These are phyloP conservation scores for Campoletis raptor DNA, from an alignment of 2,888 invertebrate genomes.

Conservation along the genomic window DNA sequence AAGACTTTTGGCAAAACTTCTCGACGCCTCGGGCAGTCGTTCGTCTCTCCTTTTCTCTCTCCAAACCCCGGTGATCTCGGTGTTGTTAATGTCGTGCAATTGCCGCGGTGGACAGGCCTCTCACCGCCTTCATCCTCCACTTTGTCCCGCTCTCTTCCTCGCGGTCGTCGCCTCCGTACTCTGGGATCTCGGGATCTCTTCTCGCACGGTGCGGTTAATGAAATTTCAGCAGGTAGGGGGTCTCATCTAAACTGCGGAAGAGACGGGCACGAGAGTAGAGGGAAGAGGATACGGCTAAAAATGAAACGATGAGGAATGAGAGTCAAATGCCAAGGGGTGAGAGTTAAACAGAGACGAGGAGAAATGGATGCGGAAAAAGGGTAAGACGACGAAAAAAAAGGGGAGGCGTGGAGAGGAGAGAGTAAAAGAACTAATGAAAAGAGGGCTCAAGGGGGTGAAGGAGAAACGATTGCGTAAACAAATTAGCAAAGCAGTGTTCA, in stretches of 20 bases:
- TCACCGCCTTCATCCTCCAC: constrained; percentile 50
- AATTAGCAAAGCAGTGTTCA: constrained; percentile 72
- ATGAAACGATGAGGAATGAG: constrained; percentile 50
- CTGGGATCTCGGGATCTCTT: constrained; percentile 17
- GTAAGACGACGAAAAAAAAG: constrained; percentile 4
- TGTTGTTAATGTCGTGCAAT: constrained; percentile 67
- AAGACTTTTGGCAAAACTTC: constrained; percentile 62
- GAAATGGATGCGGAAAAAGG: constrained; percentile 10
- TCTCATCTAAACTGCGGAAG: constrained; percentile 45
- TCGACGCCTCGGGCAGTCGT: constrained; percentile 34
- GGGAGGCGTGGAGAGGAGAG: constrained; percentile 25
- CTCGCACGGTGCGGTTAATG: constrained; percentile 58
- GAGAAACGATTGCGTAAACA: constrained; percentile 74
- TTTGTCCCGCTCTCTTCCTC: constrained; percentile 49
- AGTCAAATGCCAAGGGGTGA: constrained; percentile 7
- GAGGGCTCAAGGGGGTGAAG: constrained; percentile 59
- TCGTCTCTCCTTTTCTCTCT: constrained; percentile 4
- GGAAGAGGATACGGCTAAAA: constrained; percentile 33
- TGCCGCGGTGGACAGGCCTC: constrained; percentile 57
- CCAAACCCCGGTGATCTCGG: constrained; percentile 49
- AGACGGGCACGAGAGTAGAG: constrained; percentile 1
- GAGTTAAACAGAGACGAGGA: constrained; percentile 25
- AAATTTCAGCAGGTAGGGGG: constrained; percentile 57
- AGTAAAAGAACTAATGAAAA: constrained; percentile 47
- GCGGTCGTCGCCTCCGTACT: constrained; percentile 25